Base-by-base conservation (phyloP, 1,140 invertebrate species). In the Meteorus sp. region DNA sequence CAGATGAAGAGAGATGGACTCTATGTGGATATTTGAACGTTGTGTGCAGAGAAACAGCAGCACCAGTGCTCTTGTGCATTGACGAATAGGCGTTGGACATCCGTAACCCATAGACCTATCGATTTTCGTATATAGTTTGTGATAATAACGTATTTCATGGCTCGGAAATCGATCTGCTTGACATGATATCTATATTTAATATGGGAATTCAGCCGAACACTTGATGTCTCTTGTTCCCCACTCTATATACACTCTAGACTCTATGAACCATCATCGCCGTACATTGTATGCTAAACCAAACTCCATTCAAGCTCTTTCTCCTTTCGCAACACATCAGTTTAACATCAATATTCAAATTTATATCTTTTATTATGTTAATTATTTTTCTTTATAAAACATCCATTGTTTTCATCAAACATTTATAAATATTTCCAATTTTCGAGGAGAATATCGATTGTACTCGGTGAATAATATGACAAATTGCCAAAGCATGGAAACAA, bases 61-160 rank as follows among this genome's bases (percentile, higher is more conserved):
- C 11, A 47, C 4, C 27, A 39, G 8, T 39, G 35, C n/a, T 39
- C 3, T 4, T n/a, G 3, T 11, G 13, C 56, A 41, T 51, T 58
- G 56, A 58, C 37, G 56, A 58, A 58, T 58, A 39, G 56, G 19
- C 25, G 20, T 43, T 37, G 11, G 20, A 27, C 47, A 58, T 58
- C 47, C 47, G 37, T 39, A 50, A 27, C 23, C 56, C 56, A 58
- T 50, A 41, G 44, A 53, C 48, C 58, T 48, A 63, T 63, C 56
- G 61, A 63, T 63, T 63, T 56, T 35, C 57, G 2, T 7, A 17
- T 53, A 62, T 59, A 62, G 33, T 13, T n/a, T 9, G 33, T 20
- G 56, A 62, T 62, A 62, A 62, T 62, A 62, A 62, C 61, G 56
- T 59, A 62, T 62, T 62, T 62, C 56, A 62, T 58, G 51, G 56